Conservation (phyloP, 2,113 vertebrate genomes). For the Boleophthalmus pectinirostris region DNA sequence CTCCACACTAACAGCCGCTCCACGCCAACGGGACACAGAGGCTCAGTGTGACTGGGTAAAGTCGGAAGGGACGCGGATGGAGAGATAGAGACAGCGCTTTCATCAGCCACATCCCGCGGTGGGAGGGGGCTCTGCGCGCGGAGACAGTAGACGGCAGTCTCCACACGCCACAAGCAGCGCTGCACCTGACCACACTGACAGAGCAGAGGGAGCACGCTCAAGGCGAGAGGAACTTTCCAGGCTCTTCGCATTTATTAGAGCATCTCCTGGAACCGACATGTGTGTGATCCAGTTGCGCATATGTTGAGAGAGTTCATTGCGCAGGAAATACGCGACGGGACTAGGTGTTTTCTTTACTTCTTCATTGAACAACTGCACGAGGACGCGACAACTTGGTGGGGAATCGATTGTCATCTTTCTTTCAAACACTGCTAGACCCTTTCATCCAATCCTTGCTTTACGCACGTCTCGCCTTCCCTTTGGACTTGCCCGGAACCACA, state of each 20-base stretch:
- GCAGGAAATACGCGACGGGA: constrained; percentile 27
- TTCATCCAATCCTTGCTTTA: not conserved
- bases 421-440: constrained; percentile 7
- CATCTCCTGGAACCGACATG: constrained; percentile 25
- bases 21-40: not conserved
- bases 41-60: constrained; percentile 3
- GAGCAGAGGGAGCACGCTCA: constrained; percentile 9
- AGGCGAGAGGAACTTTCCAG: constrained; percentile 42
- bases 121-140: constrained; percentile 55
- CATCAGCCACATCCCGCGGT: constrained; percentile 60
- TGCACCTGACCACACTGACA: constrained; percentile 41
- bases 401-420: constrained; percentile 15
- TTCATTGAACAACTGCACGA: constrained; percentile 1
- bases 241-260: not conserved
- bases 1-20: not conserved
- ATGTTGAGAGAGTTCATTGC: constrained; percentile 48
- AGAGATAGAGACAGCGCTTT: constrained; percentile 15
- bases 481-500: constrained; percentile 28
- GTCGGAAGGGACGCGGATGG: not conserved
- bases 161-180: constrained; percentile 30
- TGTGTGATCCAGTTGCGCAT: constrained; percentile 19
- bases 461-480: constrained; percentile 4
- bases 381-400: constrained; percentile 44
- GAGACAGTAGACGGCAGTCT: constrained; percentile 56
- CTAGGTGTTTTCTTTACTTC: constrained; percentile 4